Percentiles rank a stretch among this genome's conserved stretches.
Conservation (phyloP, 2,888 invertebrate species). For the Nomada hirtipes region DNA sequence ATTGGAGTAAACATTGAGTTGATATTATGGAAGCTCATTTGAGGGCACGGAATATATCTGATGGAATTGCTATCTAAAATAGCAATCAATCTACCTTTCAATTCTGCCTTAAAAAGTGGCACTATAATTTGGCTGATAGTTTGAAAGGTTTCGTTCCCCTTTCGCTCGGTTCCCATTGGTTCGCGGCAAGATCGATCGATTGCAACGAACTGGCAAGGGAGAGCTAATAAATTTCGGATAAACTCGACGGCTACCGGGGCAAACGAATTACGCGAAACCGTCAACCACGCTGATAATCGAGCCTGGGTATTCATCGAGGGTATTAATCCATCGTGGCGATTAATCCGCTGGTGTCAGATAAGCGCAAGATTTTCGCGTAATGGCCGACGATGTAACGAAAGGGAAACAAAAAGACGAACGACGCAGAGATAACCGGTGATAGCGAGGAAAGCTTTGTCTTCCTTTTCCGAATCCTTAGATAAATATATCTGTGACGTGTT, state of each 20-base stretch:
- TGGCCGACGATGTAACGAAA: not conserved
- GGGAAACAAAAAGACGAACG: not conserved
- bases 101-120: not conserved
- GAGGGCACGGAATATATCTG: not conserved
- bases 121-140: not conserved
- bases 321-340: constrained; percentile 29
- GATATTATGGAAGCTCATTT: not conserved
- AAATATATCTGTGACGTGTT: not conserved
- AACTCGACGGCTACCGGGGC: not conserved
- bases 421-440: constrained; percentile 13
- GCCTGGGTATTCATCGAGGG: constrained; percentile 1
- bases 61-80: not conserved
- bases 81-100: not conserved
- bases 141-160: not conserved
- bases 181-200: not conserved
- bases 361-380: constrained; percentile 25
- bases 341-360: constrained; percentile 29
- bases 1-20: too few relatives aligned
- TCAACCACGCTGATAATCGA: not conserved
- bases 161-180: not conserved
- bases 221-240: constrained; percentile 1
- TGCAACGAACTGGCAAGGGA: not conserved
- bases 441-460: not conserved
- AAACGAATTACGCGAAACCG: not conserved
- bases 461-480: not conserved